phyloP scores from a whole-genome alignment of 2,888 invertebrate species.

The Rotaria macrura region DNA sequence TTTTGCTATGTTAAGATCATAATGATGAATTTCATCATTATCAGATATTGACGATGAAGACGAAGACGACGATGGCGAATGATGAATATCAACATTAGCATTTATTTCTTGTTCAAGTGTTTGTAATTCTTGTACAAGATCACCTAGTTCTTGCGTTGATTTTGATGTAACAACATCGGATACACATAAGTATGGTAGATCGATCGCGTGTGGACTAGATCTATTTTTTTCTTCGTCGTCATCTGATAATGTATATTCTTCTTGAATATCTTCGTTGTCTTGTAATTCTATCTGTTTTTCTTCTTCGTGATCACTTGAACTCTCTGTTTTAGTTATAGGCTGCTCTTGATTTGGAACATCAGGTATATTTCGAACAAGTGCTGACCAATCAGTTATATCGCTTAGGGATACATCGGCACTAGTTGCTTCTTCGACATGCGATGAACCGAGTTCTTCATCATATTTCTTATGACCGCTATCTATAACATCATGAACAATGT shows the following conservation, averaged over 20 bases:
- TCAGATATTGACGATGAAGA: neutral
- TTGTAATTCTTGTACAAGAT: neutral
- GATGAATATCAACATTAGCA: neutral
- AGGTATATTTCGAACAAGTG: neutral
- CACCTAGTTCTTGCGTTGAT: neutral
- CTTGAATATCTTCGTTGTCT: neutral
- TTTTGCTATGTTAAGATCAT: neutral
- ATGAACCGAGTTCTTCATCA: neutral
- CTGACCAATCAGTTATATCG: neutral
- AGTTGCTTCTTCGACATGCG: neutral
- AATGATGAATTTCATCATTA: slow-evolving; percentile 16
- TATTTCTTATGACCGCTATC: neutral
- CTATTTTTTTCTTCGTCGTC: neutral
- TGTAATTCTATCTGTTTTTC: neutral
- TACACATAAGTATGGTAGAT: neutral
- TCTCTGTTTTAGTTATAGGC: neutral
- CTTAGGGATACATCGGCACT: neutral
- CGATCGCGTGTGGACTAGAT: neutral
- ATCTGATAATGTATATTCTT: neutral
- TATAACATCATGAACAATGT: neutral
- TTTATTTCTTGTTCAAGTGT: neutral
- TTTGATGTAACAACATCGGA: neutral
- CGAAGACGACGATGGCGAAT: neutral
- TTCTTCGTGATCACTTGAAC: neutral
- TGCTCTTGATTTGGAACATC: neutral